phyloP scores from a whole-genome alignment of 2,797 vertebrate genomes.

The Pristis pectinata region DNA sequence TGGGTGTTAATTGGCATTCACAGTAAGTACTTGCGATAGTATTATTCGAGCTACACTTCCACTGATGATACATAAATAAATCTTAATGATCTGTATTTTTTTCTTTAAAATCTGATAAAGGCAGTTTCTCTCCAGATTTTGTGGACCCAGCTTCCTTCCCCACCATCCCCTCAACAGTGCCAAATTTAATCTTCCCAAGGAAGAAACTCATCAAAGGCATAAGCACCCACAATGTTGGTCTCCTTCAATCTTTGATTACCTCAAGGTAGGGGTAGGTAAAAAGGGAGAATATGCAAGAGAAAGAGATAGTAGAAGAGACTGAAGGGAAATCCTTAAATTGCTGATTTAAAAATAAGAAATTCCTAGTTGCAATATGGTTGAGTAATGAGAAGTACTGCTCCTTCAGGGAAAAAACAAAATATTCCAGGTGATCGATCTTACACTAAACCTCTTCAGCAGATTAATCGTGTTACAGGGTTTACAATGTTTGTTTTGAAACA shows the following conservation, averaged over 20 bases:
- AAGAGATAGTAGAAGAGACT: not conserved
- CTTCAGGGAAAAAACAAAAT: not conserved
- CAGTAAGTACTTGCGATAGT: not conserved
- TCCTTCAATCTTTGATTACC: not conserved
- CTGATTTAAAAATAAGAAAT: not conserved
- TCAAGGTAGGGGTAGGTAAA: not conserved
- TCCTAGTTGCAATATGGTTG: not conserved
- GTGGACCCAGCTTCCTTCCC: not conserved
- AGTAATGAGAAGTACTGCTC: not conserved
- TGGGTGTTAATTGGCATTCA: not conserved
- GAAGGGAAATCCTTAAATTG: not conserved
- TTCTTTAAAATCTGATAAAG: constrained; percentile 21
- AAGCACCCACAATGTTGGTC: not conserved
- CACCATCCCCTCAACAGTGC: too few species aligned
- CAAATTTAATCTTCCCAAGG: not conserved
- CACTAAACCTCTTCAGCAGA: constrained; percentile 24
- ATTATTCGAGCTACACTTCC: not conserved
- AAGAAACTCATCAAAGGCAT: not conserved
- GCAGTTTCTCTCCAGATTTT: not conserved
- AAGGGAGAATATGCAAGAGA: not conserved
- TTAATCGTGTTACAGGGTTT: not conserved
- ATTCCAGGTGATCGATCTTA: not conserved
- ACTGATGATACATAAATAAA: not conserved
- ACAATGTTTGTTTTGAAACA: constrained; percentile 30
- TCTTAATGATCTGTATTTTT: not conserved